phyloP scores from a whole-genome alignment of 2,888 invertebrate species.

The Folsomia manolachei region DNA sequence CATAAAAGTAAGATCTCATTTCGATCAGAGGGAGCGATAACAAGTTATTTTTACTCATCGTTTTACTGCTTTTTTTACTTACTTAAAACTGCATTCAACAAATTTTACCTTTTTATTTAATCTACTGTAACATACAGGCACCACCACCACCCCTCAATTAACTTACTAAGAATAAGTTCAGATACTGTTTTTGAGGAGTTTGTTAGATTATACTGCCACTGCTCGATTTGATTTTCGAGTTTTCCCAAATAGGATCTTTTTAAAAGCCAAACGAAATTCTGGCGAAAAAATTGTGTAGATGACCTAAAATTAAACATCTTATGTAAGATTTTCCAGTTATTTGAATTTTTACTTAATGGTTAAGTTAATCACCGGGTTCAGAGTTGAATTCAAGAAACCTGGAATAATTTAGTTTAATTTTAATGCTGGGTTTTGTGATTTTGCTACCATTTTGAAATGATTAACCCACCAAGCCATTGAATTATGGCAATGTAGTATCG shows the following conservation, averaged over 20 bases:
- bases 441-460: too few relatives aligned
- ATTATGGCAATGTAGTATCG: conserved; percentile 70
- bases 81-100: not conserved
- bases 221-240: conserved; percentile 46
- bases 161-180: not conserved
- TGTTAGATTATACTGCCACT: conserved; percentile 39
- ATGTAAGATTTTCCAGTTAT: too few relatives aligned
- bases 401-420: too few relatives aligned
- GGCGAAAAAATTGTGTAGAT: conserved; percentile 91
- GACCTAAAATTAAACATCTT: conserved; percentile 8
- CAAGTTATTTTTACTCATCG: too few relatives aligned
- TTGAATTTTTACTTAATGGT: too few relatives aligned
- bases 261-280: conserved; percentile 86
- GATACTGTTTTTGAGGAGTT: not conserved
- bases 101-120: too few relatives aligned
- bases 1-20: not conserved
- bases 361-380: too few relatives aligned
- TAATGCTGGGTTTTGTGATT: too few relatives aligned
- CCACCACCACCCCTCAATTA: not conserved
- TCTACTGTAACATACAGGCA: not conserved
- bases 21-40: not conserved
- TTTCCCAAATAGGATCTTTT: conserved; percentile 73
- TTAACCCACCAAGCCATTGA: conserved; percentile 85
- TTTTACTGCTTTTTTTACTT: not conserved
- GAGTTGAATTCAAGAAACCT: too few relatives aligned